phyloP scores from a whole-genome alignment of 2,113 vertebrate genomes.

The Mirza zaza region DNA sequence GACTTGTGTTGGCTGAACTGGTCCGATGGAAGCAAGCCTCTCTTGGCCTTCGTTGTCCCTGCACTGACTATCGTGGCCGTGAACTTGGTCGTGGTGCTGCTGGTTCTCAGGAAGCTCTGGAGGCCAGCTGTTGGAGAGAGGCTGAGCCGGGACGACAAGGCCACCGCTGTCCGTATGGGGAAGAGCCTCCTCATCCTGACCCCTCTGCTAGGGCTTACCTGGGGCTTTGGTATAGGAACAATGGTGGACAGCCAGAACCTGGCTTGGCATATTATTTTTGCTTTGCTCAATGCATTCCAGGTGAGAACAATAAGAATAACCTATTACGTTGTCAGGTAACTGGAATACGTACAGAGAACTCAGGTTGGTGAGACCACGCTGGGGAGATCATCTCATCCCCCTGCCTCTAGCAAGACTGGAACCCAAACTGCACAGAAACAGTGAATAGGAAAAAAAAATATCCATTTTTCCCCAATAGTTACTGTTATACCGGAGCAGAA shows the following conservation, averaged over 20 bases:
- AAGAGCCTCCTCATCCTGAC: constrained; percentile 87
- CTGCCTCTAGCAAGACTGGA: background rate
- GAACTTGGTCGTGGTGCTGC: constrained; percentile 84
- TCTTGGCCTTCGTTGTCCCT: constrained; percentile 88
- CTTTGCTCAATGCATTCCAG: constrained; percentile 88
- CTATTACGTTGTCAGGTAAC: background rate
- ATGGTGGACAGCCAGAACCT: constrained; percentile 48
- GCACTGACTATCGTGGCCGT: constrained; percentile 85
- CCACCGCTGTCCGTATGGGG: constrained; percentile 78
- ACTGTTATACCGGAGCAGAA: background rate
- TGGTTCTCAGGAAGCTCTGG: constrained; percentile 86
- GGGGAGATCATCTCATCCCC: background rate
- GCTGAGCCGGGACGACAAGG: constrained; percentile 77
- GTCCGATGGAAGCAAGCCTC: constrained; percentile 80
- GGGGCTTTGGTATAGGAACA: constrained; percentile 88
- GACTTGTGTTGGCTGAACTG: constrained; percentile 89
- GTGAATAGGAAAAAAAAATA: background rate
- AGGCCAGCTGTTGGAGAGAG: constrained; percentile 80
- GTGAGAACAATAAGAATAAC: constrained; percentile 71
- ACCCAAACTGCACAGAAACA: background rate
- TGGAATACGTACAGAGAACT: background rate
- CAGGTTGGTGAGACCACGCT: background rate
- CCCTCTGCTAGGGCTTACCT: constrained; percentile 89
- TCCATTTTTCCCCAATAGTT: background rate
- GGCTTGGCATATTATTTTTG: constrained; percentile 84